These are phyloP conservation scores for Malacoraja senta DNA, from an alignment of 2,797 vertebrate species.

Conservation along the genomic window DNA sequence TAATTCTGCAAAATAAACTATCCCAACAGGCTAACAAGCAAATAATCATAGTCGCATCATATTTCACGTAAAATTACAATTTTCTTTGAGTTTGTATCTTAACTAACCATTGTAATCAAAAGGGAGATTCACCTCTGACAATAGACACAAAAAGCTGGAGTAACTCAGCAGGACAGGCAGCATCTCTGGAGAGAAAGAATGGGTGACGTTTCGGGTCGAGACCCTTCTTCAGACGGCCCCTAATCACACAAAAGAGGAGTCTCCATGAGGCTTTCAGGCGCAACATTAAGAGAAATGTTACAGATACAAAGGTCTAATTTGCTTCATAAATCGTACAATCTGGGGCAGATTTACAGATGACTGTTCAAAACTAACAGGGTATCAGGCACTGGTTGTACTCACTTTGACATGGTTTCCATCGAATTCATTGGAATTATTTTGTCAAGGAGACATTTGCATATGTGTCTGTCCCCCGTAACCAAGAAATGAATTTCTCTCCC, in stretches of 20 bases:
- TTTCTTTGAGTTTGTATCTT: background rate
- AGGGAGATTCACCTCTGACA: background rate
- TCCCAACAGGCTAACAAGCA: background rate
- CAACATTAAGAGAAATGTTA: background rate
- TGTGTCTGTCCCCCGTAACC: no score
- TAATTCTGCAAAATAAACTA: background rate
- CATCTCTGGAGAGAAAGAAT: no score
- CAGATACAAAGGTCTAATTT: background rate
- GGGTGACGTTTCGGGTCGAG: no score
- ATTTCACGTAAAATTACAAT: background rate
- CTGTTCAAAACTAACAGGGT: no score
- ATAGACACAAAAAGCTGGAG: no score
- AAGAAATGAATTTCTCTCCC: background rate
- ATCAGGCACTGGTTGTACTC: no score
- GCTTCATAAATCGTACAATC: background rate
- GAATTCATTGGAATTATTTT: no score
- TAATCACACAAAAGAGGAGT: background rate
- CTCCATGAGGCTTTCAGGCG: background rate
- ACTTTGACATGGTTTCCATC: no score
- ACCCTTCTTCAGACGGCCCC: no score
- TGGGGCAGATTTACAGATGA: background rate
- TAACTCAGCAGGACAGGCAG: no score
- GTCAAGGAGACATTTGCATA: no score
- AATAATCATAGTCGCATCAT: background rate
- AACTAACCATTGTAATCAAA: background rate